These are phyloP conservation scores for Homarus americanus DNA, from an alignment of 1,140 invertebrate genomes.

Conservation along the genomic window DNA sequence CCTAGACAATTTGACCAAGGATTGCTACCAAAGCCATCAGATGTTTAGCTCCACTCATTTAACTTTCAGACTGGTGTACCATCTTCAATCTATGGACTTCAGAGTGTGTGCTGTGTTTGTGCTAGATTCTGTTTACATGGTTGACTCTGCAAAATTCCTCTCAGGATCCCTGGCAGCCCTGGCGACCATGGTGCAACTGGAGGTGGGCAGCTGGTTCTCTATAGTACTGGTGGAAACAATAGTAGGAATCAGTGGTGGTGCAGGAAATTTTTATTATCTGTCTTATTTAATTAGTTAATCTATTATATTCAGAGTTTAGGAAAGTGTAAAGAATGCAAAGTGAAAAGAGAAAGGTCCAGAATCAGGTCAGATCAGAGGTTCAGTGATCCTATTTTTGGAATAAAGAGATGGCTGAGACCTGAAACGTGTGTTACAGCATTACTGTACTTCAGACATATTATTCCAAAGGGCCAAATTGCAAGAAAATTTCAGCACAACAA, in stretches of 20 bases:
- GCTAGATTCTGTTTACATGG: conserved; percentile 97
- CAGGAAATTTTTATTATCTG: conserved; percentile 3
- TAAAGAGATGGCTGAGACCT: too few relatives aligned
- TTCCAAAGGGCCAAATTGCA: too few relatives aligned
- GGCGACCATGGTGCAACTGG: conserved; percentile 97
- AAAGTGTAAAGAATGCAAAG: too few relatives aligned
- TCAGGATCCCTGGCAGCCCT: conserved; percentile 95
- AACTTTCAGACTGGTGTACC: conserved; percentile 62
- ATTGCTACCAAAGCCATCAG: too few relatives aligned
- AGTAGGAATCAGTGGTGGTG: not conserved
- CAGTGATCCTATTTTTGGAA: too few relatives aligned
- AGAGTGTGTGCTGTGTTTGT: conserved; percentile 94
- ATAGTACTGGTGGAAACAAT: not conserved
- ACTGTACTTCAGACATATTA: too few relatives aligned
- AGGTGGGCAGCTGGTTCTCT: conserved; percentile 78
- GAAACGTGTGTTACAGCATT: too few relatives aligned
- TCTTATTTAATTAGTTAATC: not conserved
- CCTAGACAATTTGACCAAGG: too few relatives aligned
- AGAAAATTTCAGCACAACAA: too few relatives aligned
- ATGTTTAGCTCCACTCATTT: not conserved
- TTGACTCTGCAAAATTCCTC: conserved; percentile 96
- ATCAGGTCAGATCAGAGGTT: too few relatives aligned
- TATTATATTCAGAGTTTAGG: too few relatives aligned
- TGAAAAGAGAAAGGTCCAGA: too few relatives aligned
- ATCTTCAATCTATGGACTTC: conserved; percentile 89